Base-by-base conservation (phyloP, 2,888 invertebrate species). In the Eupithecia centaureata region DNA sequence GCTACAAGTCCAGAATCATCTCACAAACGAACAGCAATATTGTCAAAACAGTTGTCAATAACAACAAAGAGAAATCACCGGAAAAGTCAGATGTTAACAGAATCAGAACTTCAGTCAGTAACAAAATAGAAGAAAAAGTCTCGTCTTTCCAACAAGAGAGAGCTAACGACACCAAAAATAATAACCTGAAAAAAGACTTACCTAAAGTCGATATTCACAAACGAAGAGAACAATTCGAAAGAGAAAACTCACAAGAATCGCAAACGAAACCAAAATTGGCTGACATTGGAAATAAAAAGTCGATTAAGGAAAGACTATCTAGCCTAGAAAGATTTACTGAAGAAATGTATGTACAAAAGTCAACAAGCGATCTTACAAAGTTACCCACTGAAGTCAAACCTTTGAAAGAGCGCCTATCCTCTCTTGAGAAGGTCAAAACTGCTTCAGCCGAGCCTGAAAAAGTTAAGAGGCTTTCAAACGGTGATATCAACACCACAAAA, bases 141-240 rank as follows among this genome's bases (percentile, higher is more conserved):
- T 94, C 94, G 18, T 95, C 95, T 65, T 95, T 95, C 77, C 94
- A 95, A 84, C 88, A 90, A 72, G 89, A 87, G 82, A 91, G 86
- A 76, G 81, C 78, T 58, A 87, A 85, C 79, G 94, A 94, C 79
- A 78, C 90, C 72, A 88, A 90, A 81, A 91, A 87, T 76, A 89
- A 93, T 72, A 90, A 89, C 74, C 88, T 91, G 70, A 94, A 94
- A 77, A 94, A 94, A 79, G 94, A 95, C 79, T 89, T 96, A 70
- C 96, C 96, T n/a, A 97, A 97, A 93, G 96, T 97, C 28, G 95
- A 97, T 84, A 96, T 97, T 75, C 94, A 95, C 67, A 97, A 97
- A 89, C 94, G 97, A 77, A 95, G 97, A 78, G 97, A 97, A 86
- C 94, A 97, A 70, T 97, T 97, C 79, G 97, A 97, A 86, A 94